Evolutionary conservation across 2,797 vertebrate genomes (phyloP), one percentile per base, ranked within the genome.

Genomic region (Chiloscyllium punctatum): DNA sequence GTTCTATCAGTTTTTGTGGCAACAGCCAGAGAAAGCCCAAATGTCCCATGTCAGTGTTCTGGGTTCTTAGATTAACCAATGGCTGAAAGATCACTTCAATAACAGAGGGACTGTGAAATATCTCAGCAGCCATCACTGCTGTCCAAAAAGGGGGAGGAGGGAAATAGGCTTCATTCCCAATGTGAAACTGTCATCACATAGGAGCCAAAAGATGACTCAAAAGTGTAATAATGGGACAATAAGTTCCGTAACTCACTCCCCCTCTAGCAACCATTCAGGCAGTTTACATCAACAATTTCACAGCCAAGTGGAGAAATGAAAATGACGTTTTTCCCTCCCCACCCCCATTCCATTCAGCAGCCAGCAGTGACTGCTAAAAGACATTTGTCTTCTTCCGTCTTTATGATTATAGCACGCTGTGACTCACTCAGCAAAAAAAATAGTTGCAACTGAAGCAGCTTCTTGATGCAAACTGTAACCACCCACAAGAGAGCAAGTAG

Each of bases 221-320:
- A 91, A 62, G 57, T 91, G 88, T 91, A 33, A 66, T n/a, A 91
- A 91, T 33, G 33, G n/a, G 33, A n/a, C 88, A 91, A 21, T 91
- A 11, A 48, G 51, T 33, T 57, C 25, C 30, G 33, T 66, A 62
- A 68, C n/a, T 68, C 30, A 91, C 33, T n/a, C 33, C 33, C 88
- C 18, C 88, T 66, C 30, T 21, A 37, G 18, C 18, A 30, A 62
- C 27, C 57, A 18, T 68, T 91, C 88, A 91, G 82, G 37, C 88
- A 91, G 57, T 37, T 23, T 68, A n/a, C 18, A 91, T 57, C 62
- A 68, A 23, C 16, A 68, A 68, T n/a, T 91, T 33, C 57, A 37
- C 62, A 68, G n/a, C 33, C 57, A 91, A 91, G 6, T 16, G 42
- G 48, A 84, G 42, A 48, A 21, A 23, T 25, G 18, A 37, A 68